phyloP scores from a whole-genome alignment of 2,113 vertebrate species.

The Callithrix jacchus region DNA sequence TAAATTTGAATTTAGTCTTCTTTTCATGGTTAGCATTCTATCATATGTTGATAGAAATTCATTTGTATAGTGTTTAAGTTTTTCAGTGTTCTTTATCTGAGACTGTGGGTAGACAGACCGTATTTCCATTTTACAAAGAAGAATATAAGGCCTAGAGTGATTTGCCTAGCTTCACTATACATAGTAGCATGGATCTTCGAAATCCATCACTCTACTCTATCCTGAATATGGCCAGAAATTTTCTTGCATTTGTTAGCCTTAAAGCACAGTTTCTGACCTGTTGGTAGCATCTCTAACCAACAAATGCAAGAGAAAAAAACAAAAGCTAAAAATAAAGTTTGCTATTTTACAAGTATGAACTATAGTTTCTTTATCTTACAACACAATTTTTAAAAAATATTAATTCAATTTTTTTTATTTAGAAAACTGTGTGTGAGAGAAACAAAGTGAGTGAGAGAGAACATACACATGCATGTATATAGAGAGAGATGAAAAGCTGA shows the following conservation, averaged over 20 bases:
- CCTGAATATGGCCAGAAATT: not conserved
- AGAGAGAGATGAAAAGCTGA: not conserved
- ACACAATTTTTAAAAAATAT: not conserved
- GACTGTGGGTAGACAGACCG: not conserved
- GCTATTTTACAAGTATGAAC: not conserved
- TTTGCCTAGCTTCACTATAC: not conserved
- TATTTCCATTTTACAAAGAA: not conserved
- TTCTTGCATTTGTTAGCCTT: conserved; percentile 17
- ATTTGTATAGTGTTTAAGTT: not conserved
- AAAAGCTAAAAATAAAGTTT: not conserved
- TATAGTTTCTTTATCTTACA: not conserved
- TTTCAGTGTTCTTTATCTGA: conserved; percentile 26
- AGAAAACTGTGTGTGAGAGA: not conserved
- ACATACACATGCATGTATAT: not conserved
- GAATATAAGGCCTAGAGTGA: not conserved
- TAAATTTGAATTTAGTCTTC: conserved; percentile 22
- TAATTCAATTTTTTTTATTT: not conserved
- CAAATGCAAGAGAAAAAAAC: not conserved
- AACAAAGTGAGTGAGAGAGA: not conserved
- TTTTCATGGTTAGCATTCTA: not conserved
- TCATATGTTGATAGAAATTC: not conserved
- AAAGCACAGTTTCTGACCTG: not conserved
- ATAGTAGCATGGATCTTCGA: not conserved
- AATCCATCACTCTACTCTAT: not conserved
- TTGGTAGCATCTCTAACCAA: not conserved